A percentile compares a stretch with the other conserved stretches of the same genome.
Conservation (phyloP, 2,113 vertebrate species). For the Saimiri boliviensis region DNA sequence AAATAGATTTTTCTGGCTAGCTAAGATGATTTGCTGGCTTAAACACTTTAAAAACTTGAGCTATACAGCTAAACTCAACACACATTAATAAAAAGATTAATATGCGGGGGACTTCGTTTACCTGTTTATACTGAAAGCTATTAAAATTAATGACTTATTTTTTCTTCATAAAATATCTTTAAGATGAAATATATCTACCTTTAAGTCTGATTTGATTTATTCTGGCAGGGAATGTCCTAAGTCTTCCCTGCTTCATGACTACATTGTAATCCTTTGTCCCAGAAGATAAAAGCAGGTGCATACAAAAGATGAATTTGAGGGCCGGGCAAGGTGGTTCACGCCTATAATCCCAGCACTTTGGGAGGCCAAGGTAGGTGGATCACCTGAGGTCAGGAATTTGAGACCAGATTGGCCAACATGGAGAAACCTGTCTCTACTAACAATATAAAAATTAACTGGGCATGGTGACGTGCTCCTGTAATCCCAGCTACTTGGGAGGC, state of each 20-base stretch:
- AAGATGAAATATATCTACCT: conserved; percentile 42
- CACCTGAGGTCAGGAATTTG: neutral
- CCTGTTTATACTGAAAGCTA: conserved; percentile 46
- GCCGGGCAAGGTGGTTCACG: neutral
- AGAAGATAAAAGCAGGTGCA: neutral
- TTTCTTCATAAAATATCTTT: conserved; percentile 46
- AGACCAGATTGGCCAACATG: neutral
- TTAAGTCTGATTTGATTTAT: conserved; percentile 60
- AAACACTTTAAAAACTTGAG: conserved; percentile 10
- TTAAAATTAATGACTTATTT: conserved; percentile 60
- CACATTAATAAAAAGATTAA: conserved; percentile 4
- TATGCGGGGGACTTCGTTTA: conserved; percentile 3
- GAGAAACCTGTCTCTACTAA: neutral
- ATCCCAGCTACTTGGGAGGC: too few relatives aligned
- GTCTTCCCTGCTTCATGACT: neutral
- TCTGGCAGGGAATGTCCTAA: neutral
- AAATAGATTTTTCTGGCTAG: conserved; percentile 3
- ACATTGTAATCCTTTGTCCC: conserved; percentile 19
- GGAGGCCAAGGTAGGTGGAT: neutral
- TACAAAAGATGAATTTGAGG: neutral
- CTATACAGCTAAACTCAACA: neutral
- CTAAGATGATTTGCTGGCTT: conserved; percentile 38
- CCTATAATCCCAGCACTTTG: neutral
- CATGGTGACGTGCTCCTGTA: too few relatives aligned
- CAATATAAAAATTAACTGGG: too few relatives aligned